Conservation (phyloP, 23 tunicate genomes). For the Ascidia mentula region DNA sequence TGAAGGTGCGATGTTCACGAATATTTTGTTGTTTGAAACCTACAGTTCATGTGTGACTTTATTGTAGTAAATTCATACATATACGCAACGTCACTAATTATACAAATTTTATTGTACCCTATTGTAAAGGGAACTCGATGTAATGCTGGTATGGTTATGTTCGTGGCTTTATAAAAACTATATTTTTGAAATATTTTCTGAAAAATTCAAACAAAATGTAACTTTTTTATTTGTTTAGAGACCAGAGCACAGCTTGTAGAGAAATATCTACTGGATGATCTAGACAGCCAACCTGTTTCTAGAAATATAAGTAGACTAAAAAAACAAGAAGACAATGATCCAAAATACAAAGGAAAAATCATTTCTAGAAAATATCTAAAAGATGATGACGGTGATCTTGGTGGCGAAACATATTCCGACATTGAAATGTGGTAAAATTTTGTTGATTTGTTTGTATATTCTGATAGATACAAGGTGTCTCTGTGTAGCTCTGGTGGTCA, state of each 20-base stretch:
- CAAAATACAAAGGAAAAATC: background rate
- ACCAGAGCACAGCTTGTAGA: background rate
- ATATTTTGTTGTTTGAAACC: too few species aligned
- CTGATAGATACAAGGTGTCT: background rate
- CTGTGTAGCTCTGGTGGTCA: background rate
- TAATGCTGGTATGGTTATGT: too few species aligned
- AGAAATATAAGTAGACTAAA: background rate
- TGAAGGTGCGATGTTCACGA: too few species aligned
- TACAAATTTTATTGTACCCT: too few species aligned
- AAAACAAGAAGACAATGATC: background rate
- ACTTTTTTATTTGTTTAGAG: too few species aligned
- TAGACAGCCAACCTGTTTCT: background rate
- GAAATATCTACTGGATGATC: background rate
- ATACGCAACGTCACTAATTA: too few species aligned
- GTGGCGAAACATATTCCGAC: background rate
- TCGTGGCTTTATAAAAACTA: too few species aligned
- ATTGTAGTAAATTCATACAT: too few species aligned
- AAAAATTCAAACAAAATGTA: too few species aligned
- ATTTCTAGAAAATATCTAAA: background rate
- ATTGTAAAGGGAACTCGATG: too few species aligned
- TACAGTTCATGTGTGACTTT: too few species aligned
- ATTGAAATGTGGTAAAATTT: background rate
- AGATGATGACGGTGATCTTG: background rate
- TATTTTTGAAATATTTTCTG: too few species aligned
- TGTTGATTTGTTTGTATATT: background rate